Conservation (phyloP, 2,797 vertebrate species). For the Anguilla obscura region DNA sequence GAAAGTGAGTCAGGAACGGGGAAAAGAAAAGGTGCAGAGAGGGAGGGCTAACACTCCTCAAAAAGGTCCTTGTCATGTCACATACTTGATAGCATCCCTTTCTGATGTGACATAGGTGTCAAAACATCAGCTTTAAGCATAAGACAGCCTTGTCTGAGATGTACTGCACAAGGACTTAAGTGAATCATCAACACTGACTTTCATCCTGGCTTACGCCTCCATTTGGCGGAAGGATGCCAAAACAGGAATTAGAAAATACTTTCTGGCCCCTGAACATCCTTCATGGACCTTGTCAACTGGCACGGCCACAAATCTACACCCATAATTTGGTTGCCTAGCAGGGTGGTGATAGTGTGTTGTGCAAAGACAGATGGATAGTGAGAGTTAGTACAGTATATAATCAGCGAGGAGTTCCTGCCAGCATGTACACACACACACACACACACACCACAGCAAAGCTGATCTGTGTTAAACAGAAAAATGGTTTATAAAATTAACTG, state of each 20-base stretch:
- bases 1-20: neutral
- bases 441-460: neutral
- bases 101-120: neutral
- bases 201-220: neutral
- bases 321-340: neutral
- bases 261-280: neutral
- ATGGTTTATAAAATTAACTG: neutral
- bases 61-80: neutral
- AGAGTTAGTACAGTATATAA: neutral
- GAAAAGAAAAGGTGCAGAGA: neutral
- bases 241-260: neutral
- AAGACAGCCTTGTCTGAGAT: neutral
- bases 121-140: neutral
- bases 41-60: neutral
- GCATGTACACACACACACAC: conserved; percentile 6
- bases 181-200: neutral
- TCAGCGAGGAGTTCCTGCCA: neutral
- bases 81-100: neutral
- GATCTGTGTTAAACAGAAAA: neutral
- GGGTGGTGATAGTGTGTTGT: neutral
- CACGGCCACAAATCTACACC: neutral
- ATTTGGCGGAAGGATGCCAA: neutral
- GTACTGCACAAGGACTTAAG: neutral
- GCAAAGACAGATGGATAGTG: neutral
- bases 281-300: neutral